Percentiles rank a stretch among this genome's conserved stretches.
phyloP scores from a whole-genome alignment of 1,140 invertebrate genomes.

The Wasmannia auropunctata region DNA sequence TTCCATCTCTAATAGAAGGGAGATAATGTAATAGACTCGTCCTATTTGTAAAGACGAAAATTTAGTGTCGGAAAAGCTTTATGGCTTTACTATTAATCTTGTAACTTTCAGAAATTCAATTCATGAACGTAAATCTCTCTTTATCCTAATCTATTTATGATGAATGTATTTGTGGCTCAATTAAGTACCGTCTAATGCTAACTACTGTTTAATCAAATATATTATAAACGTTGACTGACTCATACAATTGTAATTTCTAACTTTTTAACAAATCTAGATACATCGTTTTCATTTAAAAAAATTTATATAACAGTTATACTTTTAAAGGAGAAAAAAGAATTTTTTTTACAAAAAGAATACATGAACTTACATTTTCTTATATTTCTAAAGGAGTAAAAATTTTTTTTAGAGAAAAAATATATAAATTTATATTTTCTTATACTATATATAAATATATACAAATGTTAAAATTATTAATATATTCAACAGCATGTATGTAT shows the following conservation, averaged over 20 bases:
- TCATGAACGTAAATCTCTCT: neutral
- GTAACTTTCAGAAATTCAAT: neutral
- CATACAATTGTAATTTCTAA: neutral
- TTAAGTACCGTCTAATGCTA: neutral
- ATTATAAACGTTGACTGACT: neutral
- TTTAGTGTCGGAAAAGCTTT: neutral
- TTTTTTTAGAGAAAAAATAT: neutral
- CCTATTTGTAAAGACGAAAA: neutral
- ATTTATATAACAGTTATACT: neutral
- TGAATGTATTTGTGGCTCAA: too few relatives aligned
- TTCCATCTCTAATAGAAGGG: neutral
- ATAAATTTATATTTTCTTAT: neutral
- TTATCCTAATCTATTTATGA: neutral
- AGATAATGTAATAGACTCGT: neutral
- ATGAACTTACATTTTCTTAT: too few relatives aligned
- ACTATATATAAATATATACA: neutral
- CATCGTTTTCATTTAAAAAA: neutral
- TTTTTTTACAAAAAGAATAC: too few relatives aligned
- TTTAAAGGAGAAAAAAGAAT: neutral
- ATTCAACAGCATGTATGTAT: neutral
- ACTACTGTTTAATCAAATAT: neutral
- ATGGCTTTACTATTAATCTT: neutral
- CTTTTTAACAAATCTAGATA: neutral
- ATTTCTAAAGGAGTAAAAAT: too few relatives aligned
- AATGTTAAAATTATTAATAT: neutral